Evolutionary conservation across 2,888 invertebrate species (phyloP).

Genomic region (Panopea generosa): DNA sequence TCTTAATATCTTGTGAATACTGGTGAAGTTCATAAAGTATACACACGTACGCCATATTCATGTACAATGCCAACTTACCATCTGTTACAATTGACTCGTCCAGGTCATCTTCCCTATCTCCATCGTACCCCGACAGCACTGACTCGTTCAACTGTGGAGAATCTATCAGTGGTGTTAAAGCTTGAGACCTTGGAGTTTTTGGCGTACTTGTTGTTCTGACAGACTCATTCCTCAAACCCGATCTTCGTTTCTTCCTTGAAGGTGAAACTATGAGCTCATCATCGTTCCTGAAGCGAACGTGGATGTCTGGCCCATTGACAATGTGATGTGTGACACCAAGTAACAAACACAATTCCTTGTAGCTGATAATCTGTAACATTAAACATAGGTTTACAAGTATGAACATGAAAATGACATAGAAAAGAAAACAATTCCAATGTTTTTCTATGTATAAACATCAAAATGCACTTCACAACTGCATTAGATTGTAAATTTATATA

Average conservation of each 20-base stretch:
- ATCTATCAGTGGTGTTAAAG: constrained; percentile 66
- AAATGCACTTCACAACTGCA: no score
- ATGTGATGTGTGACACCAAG: constrained; percentile 78
- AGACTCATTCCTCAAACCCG: constrained; percentile 32
- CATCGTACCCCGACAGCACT: constrained; percentile 78
- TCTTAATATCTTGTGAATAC: no score
- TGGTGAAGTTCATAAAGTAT: no score
- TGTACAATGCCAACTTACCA: no score
- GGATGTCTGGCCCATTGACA: constrained; percentile 70
- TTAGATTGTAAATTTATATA: no score
- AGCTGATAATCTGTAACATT: constrained; percentile 77
- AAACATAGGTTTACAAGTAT: not conserved
- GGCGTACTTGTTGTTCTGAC: constrained; percentile 45
- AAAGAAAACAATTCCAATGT: no score
- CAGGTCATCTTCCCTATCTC: constrained; percentile 78
- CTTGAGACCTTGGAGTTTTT: constrained; percentile 38
- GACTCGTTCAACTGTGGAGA: constrained; percentile 70
- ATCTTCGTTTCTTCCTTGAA: constrained; percentile 67
- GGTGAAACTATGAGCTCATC: constrained; percentile 82
- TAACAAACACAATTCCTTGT: constrained; percentile 73
- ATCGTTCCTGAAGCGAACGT: constrained; percentile 73
- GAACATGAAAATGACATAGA: not conserved
- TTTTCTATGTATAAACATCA: no score
- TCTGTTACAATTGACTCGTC: constrained; percentile 72
- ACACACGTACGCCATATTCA: no score